Evolutionary conservation across 2,888 invertebrate species (phyloP).

Genomic region (Lypha dubia): DNA sequence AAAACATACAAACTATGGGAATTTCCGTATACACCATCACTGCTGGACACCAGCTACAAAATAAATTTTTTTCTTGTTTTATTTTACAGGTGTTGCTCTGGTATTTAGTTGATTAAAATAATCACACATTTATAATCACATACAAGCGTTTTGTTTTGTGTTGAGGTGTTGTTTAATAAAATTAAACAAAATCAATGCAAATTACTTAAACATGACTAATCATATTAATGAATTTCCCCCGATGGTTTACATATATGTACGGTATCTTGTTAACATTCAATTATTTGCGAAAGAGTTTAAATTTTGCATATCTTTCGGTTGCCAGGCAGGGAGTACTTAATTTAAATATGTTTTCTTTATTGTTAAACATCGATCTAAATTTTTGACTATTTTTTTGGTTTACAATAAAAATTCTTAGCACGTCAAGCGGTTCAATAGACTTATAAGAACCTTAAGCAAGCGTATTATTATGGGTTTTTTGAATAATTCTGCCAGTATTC

Average conservation of each 20-base stretch:
- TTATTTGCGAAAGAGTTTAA: neutral
- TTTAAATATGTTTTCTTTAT: constrained; percentile 19
- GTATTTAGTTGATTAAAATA: constrained; percentile 19
- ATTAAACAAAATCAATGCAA: constrained; percentile 72
- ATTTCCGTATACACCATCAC: constrained; percentile 52
- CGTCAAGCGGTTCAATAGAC: constrained; percentile 38
- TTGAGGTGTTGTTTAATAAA: neutral
- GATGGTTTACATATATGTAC: neutral
- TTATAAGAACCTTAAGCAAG: constrained; percentile 26
- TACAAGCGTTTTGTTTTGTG: neutral
- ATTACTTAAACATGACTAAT: constrained; percentile 80
- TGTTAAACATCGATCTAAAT: constrained; percentile 47
- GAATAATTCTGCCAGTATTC: neutral
- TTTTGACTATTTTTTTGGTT: constrained; percentile 36
- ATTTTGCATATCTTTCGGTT: constrained; percentile 9
- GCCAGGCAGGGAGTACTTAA: constrained; percentile 5
- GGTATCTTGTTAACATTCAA: constrained; percentile 4
- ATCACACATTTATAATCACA: constrained; percentile 14
- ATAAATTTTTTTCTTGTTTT: constrained; percentile 23
- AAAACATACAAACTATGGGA: constrained; percentile 9
- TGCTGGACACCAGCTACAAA: neutral
- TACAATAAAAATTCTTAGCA: constrained; percentile 49
- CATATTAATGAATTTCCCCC: constrained; percentile 76
- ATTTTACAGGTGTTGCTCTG: constrained; percentile 56
- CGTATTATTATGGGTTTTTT: neutral